These are phyloP conservation scores for Mesocricetus auratus DNA, from an alignment of 2,113 vertebrate species.

Conservation along the genomic window DNA sequence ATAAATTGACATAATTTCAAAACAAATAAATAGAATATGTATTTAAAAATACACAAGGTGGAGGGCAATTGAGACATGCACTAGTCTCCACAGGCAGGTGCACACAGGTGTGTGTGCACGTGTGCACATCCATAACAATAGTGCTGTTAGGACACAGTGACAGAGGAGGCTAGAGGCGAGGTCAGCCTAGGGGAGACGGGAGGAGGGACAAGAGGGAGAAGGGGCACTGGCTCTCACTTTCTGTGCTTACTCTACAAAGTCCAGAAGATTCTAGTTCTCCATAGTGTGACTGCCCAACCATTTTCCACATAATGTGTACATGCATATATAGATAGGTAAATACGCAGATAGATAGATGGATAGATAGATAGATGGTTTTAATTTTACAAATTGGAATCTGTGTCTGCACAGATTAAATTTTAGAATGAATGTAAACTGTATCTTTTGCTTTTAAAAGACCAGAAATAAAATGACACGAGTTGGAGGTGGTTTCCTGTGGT, in stretches of 20 bases:
- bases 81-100: neutral
- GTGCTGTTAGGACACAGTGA: neutral
- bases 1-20: neutral
- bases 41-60: neutral
- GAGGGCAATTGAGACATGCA: no score
- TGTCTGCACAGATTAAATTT: neutral
- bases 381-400: neutral
- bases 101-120: neutral
- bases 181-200: neutral
- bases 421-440: neutral
- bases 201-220: no score
- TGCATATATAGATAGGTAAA: neutral
- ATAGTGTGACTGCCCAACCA: neutral
- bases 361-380: neutral
- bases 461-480: neutral
- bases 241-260: neutral
- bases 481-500: neutral
- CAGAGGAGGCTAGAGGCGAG: neutral
- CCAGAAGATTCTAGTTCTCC: neutral
- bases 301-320: neutral
- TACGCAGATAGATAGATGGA: neutral
- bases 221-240: neutral
- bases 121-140: neutral
- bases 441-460: conserved; percentile 20
- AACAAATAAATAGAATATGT: neutral